phyloP scores from a whole-genome alignment of 2,113 vertebrate genomes.

The Bungarus multicinctus region DNA sequence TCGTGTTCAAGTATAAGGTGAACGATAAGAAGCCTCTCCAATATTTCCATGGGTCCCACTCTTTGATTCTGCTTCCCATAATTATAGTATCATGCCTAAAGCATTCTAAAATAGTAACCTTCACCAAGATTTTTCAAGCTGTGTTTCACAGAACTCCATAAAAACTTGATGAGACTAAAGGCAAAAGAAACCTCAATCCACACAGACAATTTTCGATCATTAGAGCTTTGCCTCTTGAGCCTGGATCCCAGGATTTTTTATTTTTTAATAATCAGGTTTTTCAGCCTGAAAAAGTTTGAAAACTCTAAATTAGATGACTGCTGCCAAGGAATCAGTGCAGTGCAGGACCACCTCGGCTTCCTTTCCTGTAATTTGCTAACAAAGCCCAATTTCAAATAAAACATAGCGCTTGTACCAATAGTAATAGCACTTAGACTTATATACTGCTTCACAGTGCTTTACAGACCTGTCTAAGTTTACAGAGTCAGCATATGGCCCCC shows the following conservation, averaged over 20 bases:
- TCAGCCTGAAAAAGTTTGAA: background rate
- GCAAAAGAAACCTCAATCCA: background rate
- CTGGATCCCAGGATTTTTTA: background rate
- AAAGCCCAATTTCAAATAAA: background rate
- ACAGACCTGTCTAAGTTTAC: too few relatives aligned
- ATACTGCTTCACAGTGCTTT: too few relatives aligned
- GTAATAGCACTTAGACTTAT: too few relatives aligned
- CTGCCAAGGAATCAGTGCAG: background rate
- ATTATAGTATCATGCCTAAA: background rate
- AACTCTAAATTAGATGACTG: background rate
- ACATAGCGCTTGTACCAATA: background rate
- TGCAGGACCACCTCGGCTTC: background rate
- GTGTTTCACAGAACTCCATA: background rate
- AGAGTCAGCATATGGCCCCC: too few relatives aligned
- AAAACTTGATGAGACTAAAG: background rate
- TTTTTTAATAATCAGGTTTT: background rate
- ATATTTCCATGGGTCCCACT: background rate
- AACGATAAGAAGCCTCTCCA: background rate
- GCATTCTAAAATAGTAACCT: background rate
- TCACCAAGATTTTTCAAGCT: background rate
- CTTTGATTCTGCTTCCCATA: background rate
- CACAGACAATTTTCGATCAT: background rate
- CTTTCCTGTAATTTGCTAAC: background rate
- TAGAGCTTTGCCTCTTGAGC: background rate
- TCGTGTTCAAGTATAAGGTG: background rate